Percentiles rank a stretch among this genome's conserved stretches.
Conservation (phyloP, 2,888 invertebrate genomes). For the Lasioglossum figueresi region DNA sequence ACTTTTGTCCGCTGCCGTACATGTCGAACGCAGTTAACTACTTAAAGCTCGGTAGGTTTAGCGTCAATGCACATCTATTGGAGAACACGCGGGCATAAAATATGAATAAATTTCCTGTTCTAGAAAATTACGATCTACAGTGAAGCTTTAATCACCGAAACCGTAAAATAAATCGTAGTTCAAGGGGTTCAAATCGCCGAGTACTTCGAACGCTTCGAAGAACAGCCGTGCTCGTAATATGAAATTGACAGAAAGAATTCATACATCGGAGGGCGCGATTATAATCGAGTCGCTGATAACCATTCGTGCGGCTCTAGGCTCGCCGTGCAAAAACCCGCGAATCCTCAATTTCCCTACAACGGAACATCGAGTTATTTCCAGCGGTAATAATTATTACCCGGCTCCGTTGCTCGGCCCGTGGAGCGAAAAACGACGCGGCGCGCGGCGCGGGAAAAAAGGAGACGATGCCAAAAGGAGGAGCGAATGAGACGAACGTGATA, state of each 20-base stretch:
- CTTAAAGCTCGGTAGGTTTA: too few relatives aligned
- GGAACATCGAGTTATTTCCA: conserved; percentile 12
- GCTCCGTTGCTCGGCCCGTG: neutral
- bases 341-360: conserved; percentile 6
- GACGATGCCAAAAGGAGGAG: conserved; percentile 11
- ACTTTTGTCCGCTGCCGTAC: too few relatives aligned
- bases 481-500: conserved; percentile 16
- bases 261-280: neutral
- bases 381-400: conserved; percentile 36
- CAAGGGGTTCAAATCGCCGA: neutral
- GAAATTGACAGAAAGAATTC: neutral
- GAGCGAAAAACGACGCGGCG: neutral
- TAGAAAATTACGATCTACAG: too few relatives aligned
- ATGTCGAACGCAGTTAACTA: too few relatives aligned
- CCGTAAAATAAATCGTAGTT: too few relatives aligned
- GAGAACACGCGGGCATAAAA: too few relatives aligned
- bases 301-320: neutral
- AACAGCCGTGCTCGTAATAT: neutral
- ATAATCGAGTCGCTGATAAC: neutral
- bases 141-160: too few relatives aligned
- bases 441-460: neutral
- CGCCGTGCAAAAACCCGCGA: neutral
- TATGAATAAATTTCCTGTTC: too few relatives aligned
- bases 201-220: neutral
- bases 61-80: too few relatives aligned